A percentile compares a stretch with the other conserved stretches of the same genome.
phyloP scores from a whole-genome alignment of 2,113 vertebrate genomes.

The Gyps fulvus region DNA sequence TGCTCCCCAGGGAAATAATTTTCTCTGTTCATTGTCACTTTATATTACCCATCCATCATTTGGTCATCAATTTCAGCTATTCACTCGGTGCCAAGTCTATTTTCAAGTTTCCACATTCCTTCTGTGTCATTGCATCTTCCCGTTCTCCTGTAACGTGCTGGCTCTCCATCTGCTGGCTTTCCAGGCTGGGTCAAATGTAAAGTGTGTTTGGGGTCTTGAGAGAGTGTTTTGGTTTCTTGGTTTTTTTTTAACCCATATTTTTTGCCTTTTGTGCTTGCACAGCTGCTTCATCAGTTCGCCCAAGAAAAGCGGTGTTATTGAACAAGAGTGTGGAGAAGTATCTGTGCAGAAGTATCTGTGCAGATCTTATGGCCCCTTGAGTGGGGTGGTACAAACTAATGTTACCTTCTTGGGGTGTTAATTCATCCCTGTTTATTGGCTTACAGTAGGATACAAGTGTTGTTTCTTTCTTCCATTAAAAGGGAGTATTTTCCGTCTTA shows the following conservation, averaged over 20 bases:
- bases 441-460: neutral
- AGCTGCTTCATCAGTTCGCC: neutral
- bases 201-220: neutral
- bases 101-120: slow-evolving; percentile 40
- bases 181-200: neutral
- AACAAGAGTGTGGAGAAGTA: neutral
- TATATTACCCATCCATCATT: slow-evolving; percentile 13
- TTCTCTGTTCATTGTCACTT: slow-evolving; percentile 24
- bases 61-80: neutral
- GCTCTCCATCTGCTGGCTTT: neutral
- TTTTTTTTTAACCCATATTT: neutral
- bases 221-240: neutral
- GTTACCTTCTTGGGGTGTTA: neutral
- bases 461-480: neutral
- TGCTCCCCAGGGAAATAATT: neutral
- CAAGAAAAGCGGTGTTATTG: neutral
- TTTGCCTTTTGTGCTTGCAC: neutral
- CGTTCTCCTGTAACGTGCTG: neutral
- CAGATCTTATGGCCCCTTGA: neutral
- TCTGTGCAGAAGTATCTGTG: neutral
- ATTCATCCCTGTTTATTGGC: neutral
- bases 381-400: neutral
- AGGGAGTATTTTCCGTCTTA: neutral
- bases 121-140: neutral
- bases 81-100: slow-evolving; percentile 6